These are phyloP conservation scores for Helarctos malayanus DNA, from an alignment of 2,797 vertebrate species.

Conservation along the genomic window DNA sequence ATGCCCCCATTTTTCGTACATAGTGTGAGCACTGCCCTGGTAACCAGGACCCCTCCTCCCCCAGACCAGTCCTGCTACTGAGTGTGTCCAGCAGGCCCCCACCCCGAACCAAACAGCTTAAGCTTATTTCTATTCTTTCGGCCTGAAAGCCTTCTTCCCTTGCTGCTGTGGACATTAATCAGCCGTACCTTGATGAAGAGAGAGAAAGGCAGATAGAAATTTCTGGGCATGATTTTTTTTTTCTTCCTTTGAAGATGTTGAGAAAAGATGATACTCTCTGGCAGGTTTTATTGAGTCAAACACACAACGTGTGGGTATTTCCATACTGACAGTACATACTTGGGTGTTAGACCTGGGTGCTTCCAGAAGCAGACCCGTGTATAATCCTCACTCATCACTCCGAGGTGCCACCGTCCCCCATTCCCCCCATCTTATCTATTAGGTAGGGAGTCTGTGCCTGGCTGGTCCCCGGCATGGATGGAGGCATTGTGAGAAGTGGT, in stretches of 20 bases:
- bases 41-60: background rate
- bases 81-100: background rate
- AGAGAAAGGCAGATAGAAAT: slow-evolving; percentile 53
- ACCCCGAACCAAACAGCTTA: background rate
- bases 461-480: background rate
- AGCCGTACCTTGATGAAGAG: slow-evolving; percentile 44
- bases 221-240: background rate
- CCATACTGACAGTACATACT: background rate
- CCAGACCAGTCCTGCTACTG: background rate
- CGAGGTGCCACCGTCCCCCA: background rate
- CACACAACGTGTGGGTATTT: background rate
- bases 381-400: background rate
- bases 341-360: background rate
- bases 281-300: slow-evolving; percentile 38
- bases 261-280: slow-evolving; percentile 24
- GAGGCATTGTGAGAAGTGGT: background rate
- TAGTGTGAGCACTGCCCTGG: background rate
- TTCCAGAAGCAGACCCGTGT: background rate
- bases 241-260: background rate
- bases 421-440: background rate
- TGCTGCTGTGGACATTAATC: slow-evolving; percentile 13
- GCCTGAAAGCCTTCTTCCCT: slow-evolving; percentile 2
- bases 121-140: background rate
- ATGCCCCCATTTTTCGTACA: background rate
- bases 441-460: background rate